A percentile compares a stretch with the other conserved stretches of the same genome.
phyloP scores from a whole-genome alignment of 2,888 invertebrate genomes.

The Sesia apiformis region DNA sequence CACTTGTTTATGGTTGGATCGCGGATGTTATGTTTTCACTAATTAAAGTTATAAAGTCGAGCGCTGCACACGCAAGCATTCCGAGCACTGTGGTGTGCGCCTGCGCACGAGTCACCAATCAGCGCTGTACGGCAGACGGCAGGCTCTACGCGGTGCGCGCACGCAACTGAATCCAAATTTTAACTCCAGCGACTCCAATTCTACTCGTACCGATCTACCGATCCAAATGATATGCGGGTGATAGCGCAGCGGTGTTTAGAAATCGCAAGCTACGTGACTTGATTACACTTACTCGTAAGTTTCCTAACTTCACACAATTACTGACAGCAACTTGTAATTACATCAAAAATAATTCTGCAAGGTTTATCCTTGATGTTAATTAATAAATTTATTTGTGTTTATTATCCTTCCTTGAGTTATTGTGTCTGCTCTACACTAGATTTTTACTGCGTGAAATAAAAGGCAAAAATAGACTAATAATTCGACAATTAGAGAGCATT shows the following conservation, averaged over 20 bases:
- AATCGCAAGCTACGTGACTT: constrained; percentile 27
- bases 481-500: too few relatives aligned
- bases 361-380: too few relatives aligned
- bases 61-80: constrained; percentile 29
- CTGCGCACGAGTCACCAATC: constrained; percentile 11
- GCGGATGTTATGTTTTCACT: not conserved
- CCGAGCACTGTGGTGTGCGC: constrained; percentile 15
- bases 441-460: too few relatives aligned
- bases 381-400: too few relatives aligned
- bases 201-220: not conserved
- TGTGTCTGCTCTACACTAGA: too few relatives aligned
- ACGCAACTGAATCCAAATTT: constrained; percentile 14
- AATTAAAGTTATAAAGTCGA: constrained; percentile 11
- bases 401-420: too few relatives aligned
- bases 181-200: not conserved
- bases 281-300: not conserved
- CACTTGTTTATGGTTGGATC: not conserved
- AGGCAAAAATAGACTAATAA: too few relatives aligned
- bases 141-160: constrained; percentile 16
- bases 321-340: too few relatives aligned
- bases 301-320: too few relatives aligned
- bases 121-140: constrained; percentile 2
- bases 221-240: constrained; percentile 19
- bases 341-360: too few relatives aligned
- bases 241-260: constrained; percentile 22